These are phyloP conservation scores for Ivindomyrus marchei DNA, from an alignment of 2,113 vertebrate species.

Conservation along the genomic window DNA sequence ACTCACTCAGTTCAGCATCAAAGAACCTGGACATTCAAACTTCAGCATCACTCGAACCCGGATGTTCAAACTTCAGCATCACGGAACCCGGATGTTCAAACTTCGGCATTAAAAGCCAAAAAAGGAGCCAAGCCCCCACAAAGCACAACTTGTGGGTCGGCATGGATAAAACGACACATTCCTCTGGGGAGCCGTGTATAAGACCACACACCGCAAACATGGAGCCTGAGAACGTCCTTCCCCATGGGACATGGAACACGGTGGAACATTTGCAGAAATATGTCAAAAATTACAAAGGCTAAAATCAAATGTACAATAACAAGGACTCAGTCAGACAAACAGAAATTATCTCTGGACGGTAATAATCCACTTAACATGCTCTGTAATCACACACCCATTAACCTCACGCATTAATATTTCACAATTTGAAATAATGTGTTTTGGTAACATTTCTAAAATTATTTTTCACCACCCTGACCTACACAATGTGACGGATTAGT, in stretches of 20 bases:
- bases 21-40: no score
- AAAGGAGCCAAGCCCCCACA: not conserved
- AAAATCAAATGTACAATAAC: not conserved
- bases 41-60: no score
- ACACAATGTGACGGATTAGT: not conserved
- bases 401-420: not conserved
- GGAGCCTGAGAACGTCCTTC: not conserved
- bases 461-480: not conserved
- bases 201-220: not conserved
- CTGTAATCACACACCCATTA: not conserved
- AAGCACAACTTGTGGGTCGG: not conserved
- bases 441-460: not conserved
- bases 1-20: not conserved
- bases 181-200: not conserved
- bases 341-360: not conserved
- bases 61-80: no score
- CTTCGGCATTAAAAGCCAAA: not conserved
- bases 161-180: not conserved
- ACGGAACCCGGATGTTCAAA: no score
- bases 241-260: not conserved
- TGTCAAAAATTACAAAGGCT: not conserved
- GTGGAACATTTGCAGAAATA: not conserved
- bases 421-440: not conserved
- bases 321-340: not conserved
- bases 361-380: not conserved